These are phyloP conservation scores for Drosophila rubida DNA, from an alignment of 2,888 invertebrate genomes.

Conservation along the genomic window DNA sequence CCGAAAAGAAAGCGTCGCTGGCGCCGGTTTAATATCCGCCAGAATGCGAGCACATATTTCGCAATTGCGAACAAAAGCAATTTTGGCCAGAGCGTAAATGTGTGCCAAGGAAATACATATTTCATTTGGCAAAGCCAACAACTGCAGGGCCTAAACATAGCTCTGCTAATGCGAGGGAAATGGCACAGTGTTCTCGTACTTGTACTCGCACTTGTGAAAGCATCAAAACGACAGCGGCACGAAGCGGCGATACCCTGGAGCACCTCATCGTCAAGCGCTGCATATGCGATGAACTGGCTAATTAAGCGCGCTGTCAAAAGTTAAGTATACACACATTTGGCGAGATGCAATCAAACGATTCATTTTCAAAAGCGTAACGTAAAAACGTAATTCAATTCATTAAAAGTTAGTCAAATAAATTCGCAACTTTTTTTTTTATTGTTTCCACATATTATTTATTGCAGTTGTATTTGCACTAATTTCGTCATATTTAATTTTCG, in stretches of 20 bases:
- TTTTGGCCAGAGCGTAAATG: constrained; percentile 48
- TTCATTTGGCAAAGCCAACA: constrained; percentile 45
- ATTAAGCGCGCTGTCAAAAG: no score
- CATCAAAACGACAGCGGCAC: background rate
- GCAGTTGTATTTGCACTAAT: background rate
- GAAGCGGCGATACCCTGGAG: constrained; percentile 10
- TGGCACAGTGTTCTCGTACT: background rate
- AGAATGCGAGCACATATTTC: constrained; percentile 7
- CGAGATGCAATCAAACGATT: background rate
- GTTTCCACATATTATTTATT: background rate
- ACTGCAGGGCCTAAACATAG: constrained; percentile 28
- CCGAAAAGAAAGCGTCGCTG: background rate
- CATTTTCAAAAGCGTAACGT: background rate
- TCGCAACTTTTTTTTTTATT: background rate
- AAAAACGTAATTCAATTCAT: background rate
- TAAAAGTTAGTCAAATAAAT: background rate
- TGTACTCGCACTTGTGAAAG: background rate
- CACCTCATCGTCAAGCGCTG: no score
- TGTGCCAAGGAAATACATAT: constrained; percentile 62
- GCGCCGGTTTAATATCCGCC: constrained; percentile 41
- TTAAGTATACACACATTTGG: background rate
- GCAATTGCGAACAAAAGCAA: constrained; percentile 42
- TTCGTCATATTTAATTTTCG: background rate
- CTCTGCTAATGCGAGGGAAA: constrained; percentile 27
- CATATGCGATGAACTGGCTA: no score